These are phyloP conservation scores for Aspidiotus destructor DNA, from an alignment of 2,888 invertebrate species.

Conservation along the genomic window DNA sequence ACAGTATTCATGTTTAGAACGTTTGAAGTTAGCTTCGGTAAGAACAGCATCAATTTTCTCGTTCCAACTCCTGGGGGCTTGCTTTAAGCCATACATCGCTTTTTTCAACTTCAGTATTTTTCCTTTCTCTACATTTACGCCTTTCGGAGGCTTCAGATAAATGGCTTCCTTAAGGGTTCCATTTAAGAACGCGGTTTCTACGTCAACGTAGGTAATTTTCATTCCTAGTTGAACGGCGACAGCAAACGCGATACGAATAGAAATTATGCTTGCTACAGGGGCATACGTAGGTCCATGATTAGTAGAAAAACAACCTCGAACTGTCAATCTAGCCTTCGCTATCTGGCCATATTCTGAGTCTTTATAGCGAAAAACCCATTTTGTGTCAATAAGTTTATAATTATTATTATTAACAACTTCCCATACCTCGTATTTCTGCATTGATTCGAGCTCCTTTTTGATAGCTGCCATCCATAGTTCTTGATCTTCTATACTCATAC, in stretches of 20 bases:
- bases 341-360: neutral
- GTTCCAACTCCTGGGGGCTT: slow-evolving; percentile 40
- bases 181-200: no score
- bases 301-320: neutral
- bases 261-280: neutral
- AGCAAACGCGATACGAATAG: neutral
- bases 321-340: neutral
- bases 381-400: neutral
- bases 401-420: neutral
- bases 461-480: neutral
- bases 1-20: neutral
- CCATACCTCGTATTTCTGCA: neutral
- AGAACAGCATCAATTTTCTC: neutral
- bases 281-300: neutral
- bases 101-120: slow-evolving; percentile 38
- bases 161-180: no score
- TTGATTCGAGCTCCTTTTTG: neutral
- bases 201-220: neutral
- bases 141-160: no score
- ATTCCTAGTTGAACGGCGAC: neutral
- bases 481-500: neutral
- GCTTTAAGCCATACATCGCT: slow-evolving; percentile 41
- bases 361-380: neutral
- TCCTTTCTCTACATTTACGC: no score
- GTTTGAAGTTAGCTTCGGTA: neutral